Evolutionary conservation across 2,888 invertebrate genomes (phyloP).

Genomic region (Apomyelois bistriatella): DNA sequence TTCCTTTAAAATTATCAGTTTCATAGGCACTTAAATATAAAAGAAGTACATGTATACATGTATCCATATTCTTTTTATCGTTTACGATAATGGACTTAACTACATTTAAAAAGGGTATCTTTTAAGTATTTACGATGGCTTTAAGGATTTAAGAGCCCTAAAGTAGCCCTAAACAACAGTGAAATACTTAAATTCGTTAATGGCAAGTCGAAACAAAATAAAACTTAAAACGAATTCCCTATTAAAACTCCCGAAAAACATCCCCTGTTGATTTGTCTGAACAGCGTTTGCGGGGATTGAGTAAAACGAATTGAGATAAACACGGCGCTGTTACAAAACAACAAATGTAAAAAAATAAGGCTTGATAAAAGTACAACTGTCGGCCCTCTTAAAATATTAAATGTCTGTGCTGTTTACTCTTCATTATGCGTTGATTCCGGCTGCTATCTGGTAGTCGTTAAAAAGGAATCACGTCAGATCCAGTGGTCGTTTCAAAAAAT

Average conservation of each 20-base stretch:
- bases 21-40: too few relatives aligned
- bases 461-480: too few relatives aligned
- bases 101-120: background rate
- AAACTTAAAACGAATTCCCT: conserved; percentile 30
- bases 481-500: too few relatives aligned
- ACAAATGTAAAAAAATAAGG: conserved; percentile 18
- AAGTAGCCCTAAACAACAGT: background rate
- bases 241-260: conserved; percentile 24
- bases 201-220: conserved; percentile 20
- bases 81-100: too few relatives aligned
- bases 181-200: conserved; percentile 17
- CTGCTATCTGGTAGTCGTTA: too few relatives aligned
- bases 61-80: too few relatives aligned
- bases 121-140: too few relatives aligned
- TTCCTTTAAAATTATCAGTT: too few relatives aligned
- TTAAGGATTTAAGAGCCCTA: background rate
- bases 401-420: too few relatives aligned
- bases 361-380: background rate
- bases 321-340: conserved; percentile 22
- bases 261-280: conserved; percentile 39
- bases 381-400: too few relatives aligned
- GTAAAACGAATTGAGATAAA: conserved; percentile 48
- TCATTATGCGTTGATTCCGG: too few relatives aligned
- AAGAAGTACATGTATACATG: too few relatives aligned
- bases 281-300: conserved; percentile 40